phyloP scores from a whole-genome alignment of 2,113 vertebrate genomes.

The Perca schrenkii region DNA sequence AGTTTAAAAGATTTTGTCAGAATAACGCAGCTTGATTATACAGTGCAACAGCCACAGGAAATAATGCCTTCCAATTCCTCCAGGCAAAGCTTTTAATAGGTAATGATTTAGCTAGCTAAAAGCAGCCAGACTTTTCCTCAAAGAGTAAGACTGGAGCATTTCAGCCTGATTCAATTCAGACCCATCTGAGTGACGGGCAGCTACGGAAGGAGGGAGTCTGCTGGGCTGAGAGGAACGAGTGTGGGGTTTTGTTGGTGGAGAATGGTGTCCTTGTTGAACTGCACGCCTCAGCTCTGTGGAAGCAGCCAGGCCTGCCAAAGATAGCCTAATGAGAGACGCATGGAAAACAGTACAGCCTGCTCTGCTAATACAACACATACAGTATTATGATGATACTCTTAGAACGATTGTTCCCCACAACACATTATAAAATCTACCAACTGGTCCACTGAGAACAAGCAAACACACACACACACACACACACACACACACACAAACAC shows the following conservation, averaged over 20 bases:
- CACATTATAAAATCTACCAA: constrained; percentile 34
- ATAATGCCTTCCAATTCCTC: constrained; percentile 6
- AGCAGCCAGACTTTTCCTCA: neutral
- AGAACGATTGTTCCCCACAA: constrained; percentile 50
- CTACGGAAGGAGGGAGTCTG: neutral
- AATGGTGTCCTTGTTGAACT: constrained; percentile 64
- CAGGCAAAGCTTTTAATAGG: constrained; percentile 32
- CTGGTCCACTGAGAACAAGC: constrained; percentile 21
- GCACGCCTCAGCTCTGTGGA: constrained; percentile 48
- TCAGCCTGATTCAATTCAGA: constrained; percentile 13
- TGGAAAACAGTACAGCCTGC: constrained; percentile 53
- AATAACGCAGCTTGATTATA: constrained; percentile 7
- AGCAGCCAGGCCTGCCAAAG: constrained; percentile 56
- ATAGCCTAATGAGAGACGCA: constrained; percentile 74
- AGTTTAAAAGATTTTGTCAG: neutral
- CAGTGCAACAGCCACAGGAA: constrained; percentile 7
- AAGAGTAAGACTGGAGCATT: constrained; percentile 1
- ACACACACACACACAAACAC: constrained; percentile 17
- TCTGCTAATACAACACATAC: constrained; percentile 45
- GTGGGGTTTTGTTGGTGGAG: constrained; percentile 24
- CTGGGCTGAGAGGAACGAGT: constrained; percentile 10
- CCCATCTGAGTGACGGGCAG: constrained; percentile 2
- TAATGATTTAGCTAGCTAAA: constrained; percentile 1
- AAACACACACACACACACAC: constrained; percentile 11
- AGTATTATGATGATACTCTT: constrained; percentile 43